These are phyloP conservation scores for Campoplex nolae DNA, from an alignment of 2,888 invertebrate genomes.

Conservation along the genomic window DNA sequence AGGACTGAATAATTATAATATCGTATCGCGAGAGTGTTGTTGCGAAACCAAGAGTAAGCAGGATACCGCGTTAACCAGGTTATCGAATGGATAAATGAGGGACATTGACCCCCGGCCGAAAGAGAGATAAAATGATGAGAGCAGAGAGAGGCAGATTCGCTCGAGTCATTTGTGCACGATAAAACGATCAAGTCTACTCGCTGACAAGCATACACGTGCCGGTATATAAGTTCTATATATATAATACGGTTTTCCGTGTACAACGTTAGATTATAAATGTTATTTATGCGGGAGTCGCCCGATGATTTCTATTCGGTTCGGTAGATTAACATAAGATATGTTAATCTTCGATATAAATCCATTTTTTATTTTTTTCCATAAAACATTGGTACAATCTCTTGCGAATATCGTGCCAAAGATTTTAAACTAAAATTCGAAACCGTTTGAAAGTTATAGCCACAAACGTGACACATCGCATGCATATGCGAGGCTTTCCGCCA, in stretches of 20 bases:
- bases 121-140: constrained; percentile 30
- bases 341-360: no score
- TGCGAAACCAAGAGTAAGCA: constrained; percentile 30
- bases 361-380: no score
- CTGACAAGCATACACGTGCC: constrained; percentile 40
- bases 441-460: no score
- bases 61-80: constrained; percentile 42
- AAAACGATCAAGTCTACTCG: constrained; percentile 29
- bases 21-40: constrained; percentile 1
- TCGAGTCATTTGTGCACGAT: constrained; percentile 36
- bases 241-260: background rate
- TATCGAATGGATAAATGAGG: constrained; percentile 59
- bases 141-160: constrained; percentile 21
- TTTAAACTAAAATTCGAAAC: no score
- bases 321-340: no score
- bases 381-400: no score
- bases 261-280: constrained; percentile 45
- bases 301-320: constrained; percentile 9
- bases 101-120: constrained; percentile 58
- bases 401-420: no score
- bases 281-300: constrained; percentile 49
- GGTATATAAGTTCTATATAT: no score
- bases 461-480: no score
- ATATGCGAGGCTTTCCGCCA: no score
- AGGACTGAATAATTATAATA: constrained; percentile 16